phyloP scores from a whole-genome alignment of 1,140 invertebrate species.

The Dendrolimus kikuchii region DNA sequence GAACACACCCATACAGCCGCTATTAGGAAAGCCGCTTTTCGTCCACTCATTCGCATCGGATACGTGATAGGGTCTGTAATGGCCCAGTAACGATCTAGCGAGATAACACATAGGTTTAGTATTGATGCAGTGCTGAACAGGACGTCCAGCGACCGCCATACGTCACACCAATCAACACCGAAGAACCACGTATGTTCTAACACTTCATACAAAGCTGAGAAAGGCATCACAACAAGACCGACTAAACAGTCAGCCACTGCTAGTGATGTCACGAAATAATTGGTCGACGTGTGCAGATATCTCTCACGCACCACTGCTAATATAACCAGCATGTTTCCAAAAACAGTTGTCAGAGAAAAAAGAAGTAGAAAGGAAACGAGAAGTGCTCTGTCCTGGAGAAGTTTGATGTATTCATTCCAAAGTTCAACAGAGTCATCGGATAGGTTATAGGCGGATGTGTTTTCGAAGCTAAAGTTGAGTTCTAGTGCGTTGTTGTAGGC shows the following conservation, averaged over 20 bases:
- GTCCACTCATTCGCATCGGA: slow-evolving; percentile 91
- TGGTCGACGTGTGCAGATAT: slow-evolving; percentile 94
- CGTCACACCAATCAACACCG: slow-evolving; percentile 92
- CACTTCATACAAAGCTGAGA: slow-evolving; percentile 90
- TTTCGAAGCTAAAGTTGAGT: slow-evolving; percentile 49
- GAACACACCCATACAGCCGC: slow-evolving; percentile 94
- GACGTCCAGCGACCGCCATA: slow-evolving; percentile 97
- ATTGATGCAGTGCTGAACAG: slow-evolving; percentile 97
- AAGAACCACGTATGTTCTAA: slow-evolving; percentile 90
- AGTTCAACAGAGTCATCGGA: slow-evolving; percentile 38
- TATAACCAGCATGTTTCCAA: slow-evolving; percentile 97
- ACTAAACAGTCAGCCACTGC: slow-evolving; percentile 97
- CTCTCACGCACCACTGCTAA: slow-evolving; percentile 92
- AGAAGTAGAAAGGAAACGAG: slow-evolving; percentile 89
- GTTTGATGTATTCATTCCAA: slow-evolving; percentile 66
- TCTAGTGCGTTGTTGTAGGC: slow-evolving; percentile 41
- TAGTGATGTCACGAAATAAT: slow-evolving; percentile 98
- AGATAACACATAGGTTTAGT: slow-evolving; percentile 97
- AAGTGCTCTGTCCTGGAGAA: slow-evolving; percentile 78
- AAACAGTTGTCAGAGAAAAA: slow-evolving; percentile 94
- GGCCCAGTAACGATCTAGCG: slow-evolving; percentile 97
- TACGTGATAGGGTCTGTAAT: slow-evolving; percentile 98
- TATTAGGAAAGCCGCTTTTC: slow-evolving; percentile 85
- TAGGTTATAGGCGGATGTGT: slow-evolving; percentile 37
- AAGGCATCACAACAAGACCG: slow-evolving; percentile 97